A percentile compares a stretch with the other conserved stretches of the same genome.
Evolutionary conservation across 2,797 vertebrate species (phyloP).

Genomic region (Falco novaeseelandiae): DNA sequence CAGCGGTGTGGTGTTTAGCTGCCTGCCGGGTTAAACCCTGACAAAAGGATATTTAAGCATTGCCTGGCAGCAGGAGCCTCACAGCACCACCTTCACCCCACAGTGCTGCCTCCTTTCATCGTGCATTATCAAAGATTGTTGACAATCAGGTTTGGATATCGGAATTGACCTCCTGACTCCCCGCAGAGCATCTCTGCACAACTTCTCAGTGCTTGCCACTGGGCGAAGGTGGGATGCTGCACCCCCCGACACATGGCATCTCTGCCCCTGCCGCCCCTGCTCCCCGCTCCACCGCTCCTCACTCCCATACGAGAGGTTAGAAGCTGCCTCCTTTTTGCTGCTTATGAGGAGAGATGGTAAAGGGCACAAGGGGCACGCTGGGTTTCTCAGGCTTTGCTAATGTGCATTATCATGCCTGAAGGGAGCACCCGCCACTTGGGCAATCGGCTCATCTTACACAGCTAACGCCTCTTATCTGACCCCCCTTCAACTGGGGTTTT

Average conservation of each 20-base stretch:
- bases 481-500: background rate
- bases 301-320: too few species aligned
- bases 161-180: background rate
- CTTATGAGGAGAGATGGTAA: background rate
- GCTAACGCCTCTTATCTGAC: background rate
- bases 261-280: background rate
- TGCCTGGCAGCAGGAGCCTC: background rate
- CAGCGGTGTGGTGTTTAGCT: too few species aligned
- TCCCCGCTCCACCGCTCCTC: background rate
- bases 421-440: background rate
- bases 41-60: background rate
- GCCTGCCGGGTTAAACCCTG: too few species aligned
- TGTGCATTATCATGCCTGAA: rapidly evolving
- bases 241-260: rapidly evolving
- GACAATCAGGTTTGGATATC: too few species aligned
- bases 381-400: too few species aligned
- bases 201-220: background rate
- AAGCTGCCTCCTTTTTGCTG: background rate
- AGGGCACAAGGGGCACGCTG: rapidly evolving
- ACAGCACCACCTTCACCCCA: background rate
- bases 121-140: background rate
- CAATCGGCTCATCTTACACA: background rate
- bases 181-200: background rate
- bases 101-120: rapidly evolving
- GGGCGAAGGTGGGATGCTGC: rapidly evolving